Evolutionary conservation across 1,140 invertebrate genomes (phyloP).

Genomic region (Diachasma alloeum): DNA sequence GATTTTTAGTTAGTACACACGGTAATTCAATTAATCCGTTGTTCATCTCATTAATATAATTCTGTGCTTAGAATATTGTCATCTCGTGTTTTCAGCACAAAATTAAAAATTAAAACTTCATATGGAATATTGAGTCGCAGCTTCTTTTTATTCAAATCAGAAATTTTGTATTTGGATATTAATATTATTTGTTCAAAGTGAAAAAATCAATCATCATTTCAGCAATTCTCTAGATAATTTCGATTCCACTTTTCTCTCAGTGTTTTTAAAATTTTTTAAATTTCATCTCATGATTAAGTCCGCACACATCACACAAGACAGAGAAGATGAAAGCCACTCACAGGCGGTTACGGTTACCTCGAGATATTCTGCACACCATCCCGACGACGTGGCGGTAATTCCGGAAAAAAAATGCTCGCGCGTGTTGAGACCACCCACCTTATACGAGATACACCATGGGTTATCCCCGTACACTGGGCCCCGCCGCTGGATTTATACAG

Average conservation of each 20-base stretch:
- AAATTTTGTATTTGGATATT: too few relatives aligned
- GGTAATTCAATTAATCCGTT: too few relatives aligned
- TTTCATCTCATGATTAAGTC: background rate
- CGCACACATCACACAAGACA: background rate
- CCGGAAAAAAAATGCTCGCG: conserved; percentile 42
- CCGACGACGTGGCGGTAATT: conserved; percentile 58
- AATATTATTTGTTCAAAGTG: too few relatives aligned
- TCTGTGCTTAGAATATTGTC: too few relatives aligned
- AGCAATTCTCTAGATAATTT: background rate
- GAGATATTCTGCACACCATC: conserved; percentile 26
- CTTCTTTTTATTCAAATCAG: too few relatives aligned
- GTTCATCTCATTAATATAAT: too few relatives aligned
- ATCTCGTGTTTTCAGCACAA: too few relatives aligned
- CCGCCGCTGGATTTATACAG: conserved; percentile 38
- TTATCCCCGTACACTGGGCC: conserved; percentile 43
- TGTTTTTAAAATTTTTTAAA: too few relatives aligned
- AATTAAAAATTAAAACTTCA: too few relatives aligned
- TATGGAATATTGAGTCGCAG: too few relatives aligned
- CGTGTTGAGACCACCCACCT: conserved; percentile 56
- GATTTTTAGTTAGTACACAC: too few relatives aligned
- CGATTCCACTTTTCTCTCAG: background rate
- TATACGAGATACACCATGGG: conserved; percentile 40
- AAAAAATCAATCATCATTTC: too few relatives aligned
- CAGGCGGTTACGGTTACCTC: background rate
- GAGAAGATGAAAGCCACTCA: background rate